These are phyloP conservation scores for Leptopilina syphax DNA, from an alignment of 2,888 invertebrate species.

Conservation along the genomic window DNA sequence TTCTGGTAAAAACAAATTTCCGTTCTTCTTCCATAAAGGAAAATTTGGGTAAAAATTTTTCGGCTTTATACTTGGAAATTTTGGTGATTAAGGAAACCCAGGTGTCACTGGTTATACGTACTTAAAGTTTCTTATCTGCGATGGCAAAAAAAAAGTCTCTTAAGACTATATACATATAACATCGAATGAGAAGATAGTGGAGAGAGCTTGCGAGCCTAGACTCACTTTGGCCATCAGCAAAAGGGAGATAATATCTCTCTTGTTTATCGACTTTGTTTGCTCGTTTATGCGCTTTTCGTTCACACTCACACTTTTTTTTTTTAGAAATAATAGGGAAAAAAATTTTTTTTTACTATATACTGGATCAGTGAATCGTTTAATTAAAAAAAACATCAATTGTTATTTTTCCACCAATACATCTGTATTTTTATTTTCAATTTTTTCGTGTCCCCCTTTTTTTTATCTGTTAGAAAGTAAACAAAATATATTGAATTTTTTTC, in stretches of 20 bases:
- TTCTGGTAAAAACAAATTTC: background rate
- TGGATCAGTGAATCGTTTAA: too few species aligned
- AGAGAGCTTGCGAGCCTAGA: slow-evolving; percentile 51
- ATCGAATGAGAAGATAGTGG: slow-evolving; percentile 63
- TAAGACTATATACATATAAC: slow-evolving; percentile 66
- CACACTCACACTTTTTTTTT: slow-evolving; percentile 55
- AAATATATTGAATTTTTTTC: too few species aligned
- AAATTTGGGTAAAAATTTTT: background rate
- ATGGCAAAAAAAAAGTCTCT: slow-evolving; percentile 60
- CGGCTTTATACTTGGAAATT: background rate
- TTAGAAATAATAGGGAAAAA: background rate
- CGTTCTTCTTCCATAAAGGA: background rate
- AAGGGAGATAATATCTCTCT: slow-evolving; percentile 63
- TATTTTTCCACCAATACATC: too few species aligned
- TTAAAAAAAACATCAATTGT: too few species aligned
- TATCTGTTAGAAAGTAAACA: too few species aligned
- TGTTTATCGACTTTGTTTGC: slow-evolving; percentile 66
- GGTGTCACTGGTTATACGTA: slow-evolving; percentile 55
- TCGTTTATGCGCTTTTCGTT: slow-evolving; percentile 60
- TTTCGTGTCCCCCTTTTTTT: background rate
- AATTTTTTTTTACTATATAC: background rate
- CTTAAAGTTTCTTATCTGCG: slow-evolving; percentile 69
- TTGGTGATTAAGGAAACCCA: slow-evolving; percentile 14
- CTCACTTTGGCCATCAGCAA: slow-evolving; percentile 55
- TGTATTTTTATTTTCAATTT: background rate